A percentile compares a stretch with the other conserved stretches of the same genome.
Evolutionary conservation across 2,797 vertebrate species (phyloP).

Genomic region (Mionectes olivaceus): DNA sequence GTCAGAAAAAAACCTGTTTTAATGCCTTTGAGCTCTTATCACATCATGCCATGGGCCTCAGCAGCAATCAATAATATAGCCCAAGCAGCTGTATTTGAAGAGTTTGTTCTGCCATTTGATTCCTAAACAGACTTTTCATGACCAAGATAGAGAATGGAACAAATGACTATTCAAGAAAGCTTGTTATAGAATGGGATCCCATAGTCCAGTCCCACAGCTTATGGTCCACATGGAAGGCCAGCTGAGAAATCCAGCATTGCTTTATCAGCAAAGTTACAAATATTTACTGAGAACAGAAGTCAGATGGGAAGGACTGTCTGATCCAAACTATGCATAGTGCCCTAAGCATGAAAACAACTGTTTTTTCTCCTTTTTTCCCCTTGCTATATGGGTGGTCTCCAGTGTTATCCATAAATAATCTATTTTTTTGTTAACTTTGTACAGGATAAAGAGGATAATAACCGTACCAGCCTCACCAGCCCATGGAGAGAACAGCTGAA

Average conservation of each 20-base stretch:
- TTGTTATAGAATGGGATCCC: background rate
- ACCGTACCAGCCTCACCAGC: slow-evolving; percentile 24
- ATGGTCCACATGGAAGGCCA: slow-evolving; percentile 12
- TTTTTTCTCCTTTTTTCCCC: background rate
- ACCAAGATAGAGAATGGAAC: background rate
- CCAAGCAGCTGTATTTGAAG: slow-evolving; percentile 4
- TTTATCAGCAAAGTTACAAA: slow-evolving; percentile 52
- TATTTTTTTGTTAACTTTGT: background rate
- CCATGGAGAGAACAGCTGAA: slow-evolving; percentile 68
- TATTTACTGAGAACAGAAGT: slow-evolving; percentile 54
- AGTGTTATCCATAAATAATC: slow-evolving; percentile 45
- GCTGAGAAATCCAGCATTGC: slow-evolving; percentile 31
- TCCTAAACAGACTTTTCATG: slow-evolving; percentile 8
- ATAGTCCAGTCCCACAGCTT: background rate
- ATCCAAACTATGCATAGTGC: slow-evolving; percentile 22
- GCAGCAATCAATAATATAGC: background rate
- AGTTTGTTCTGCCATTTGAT: slow-evolving; percentile 2
- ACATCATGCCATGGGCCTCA: background rate
- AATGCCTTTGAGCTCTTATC: background rate
- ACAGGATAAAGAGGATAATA: slow-evolving; percentile 48
- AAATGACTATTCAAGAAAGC: background rate
- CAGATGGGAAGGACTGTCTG: slow-evolving; percentile 20
- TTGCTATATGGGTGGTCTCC: slow-evolving; percentile 57
- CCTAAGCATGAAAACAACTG: slow-evolving; percentile 44
- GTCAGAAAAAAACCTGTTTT: background rate